Evolutionary conservation across 2,888 invertebrate genomes (phyloP), one percentile per base, ranked within the genome.

Genomic region (Pandemis heparana): DNA sequence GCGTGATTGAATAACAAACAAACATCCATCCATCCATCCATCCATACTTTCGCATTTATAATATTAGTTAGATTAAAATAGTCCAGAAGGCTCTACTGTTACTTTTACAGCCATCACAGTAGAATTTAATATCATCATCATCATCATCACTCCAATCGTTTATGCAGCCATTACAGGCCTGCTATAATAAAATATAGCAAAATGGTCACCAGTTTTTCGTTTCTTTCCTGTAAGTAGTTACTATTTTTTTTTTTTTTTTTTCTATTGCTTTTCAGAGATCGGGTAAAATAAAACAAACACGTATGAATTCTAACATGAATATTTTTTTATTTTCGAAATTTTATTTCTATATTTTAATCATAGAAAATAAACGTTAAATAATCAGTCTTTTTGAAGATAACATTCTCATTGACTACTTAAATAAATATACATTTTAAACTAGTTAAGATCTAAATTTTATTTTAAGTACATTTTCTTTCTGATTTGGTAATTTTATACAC

Each of bases 361-460:
- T 78, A 82, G 86, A 88, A 88, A 86, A 83, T 85, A 89, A 92
- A 89, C 79, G 75, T 86, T 90, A 92, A 93, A 92, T 82, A 91
- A 93, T 94, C 94, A 94, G 94, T 94, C 94, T 94, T 94, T 90
- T 92, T 87, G 88, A 92, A 93, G 92, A 92, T 92, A 92, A 85
- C 77, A 79, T 84, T 82, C 79, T 74, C 72, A 76, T 78, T 77
- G 79, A 80, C 79, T 79, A 81, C 75, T 78, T 78, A 48, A 61
- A 66, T 75, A 77, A 77, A 78, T 77, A 65, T 75, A 75, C 74
- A 74, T 77, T 75, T 75, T 71, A 75, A 67, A 74, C 76, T 75
- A 74, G 76, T 62, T 48, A 75, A 71, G 65, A 70, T 51, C 23
- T 51, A 43, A 43, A 7, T 62, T 68, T 56, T 12, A 16, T 4